Evolutionary conservation across 2,113 vertebrate genomes (phyloP), one percentile per base, ranked within the genome.

Genomic region (Tor tambroides): DNA sequence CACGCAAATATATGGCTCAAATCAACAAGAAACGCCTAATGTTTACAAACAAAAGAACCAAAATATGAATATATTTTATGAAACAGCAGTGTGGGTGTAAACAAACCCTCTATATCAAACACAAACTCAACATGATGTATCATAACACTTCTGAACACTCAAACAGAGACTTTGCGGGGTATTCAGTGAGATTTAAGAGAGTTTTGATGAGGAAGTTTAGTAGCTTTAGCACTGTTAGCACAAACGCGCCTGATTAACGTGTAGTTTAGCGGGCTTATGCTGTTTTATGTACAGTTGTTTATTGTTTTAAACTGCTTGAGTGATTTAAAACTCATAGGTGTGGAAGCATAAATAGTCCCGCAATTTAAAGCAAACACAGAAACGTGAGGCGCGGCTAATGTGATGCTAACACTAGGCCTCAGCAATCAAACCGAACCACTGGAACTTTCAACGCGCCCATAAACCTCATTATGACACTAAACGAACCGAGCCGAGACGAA

Each of bases 351-450:
- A 84, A 35, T 0, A 5, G 1, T 17, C 19, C 3, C 51, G 12
- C 6, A 30, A 51, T 51, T 23, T 19, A 8, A 30, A 32, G 30
- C 9, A 83, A 69, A 83, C 41, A 65, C 35, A 28, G n/a, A 46
- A 83, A 19, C 63, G 61, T 51, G 26, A 46, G 28, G 80, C 80
- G 80, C 80, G 63, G 63, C 80, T 83, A 51, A 43, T 15, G 80
- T 81, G 12, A 83, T 7, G 82, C 65, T 84, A 72, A 51, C 49
- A 14, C 82, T 74, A 84, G 82, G 82, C 82, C 82, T 51, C 82
- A 84, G 49, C 65, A 71, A 84, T 74, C 82, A 74, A 72, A 74
- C 67, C 35, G 67, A 84, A 6, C 38, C 63, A 49, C 17, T 30
- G 61, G 43, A 32, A 83, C 80, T 35, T 61, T 51, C 3, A 15